These are phyloP conservation scores for Brachionus plicatilis DNA, from an alignment of 1,140 invertebrate species.

Conservation along the genomic window DNA sequence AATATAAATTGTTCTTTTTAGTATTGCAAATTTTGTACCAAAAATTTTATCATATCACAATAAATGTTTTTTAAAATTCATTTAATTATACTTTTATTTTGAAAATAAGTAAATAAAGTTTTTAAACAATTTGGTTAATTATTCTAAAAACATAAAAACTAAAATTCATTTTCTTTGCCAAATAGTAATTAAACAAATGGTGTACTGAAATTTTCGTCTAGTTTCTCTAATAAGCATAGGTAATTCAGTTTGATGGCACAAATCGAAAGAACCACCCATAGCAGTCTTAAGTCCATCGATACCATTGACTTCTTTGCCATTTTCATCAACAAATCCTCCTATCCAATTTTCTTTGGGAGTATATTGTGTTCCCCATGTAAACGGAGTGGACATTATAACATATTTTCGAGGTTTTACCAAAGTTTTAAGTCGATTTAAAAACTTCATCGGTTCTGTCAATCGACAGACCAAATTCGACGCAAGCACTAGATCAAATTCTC, in stretches of 20 bases:
- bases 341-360: conserved; percentile 53
- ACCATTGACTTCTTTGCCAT: conserved; percentile 46
- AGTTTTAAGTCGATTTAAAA: conserved; percentile 46
- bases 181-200: conserved; percentile 53
- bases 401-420: conserved; percentile 43
- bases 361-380: conserved; percentile 52
- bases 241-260: conserved; percentile 51
- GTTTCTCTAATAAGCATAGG: conserved; percentile 55
- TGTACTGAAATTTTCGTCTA: conserved; percentile 53
- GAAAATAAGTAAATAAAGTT: not conserved
- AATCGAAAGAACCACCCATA: conserved; percentile 41
- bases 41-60: too few relatives aligned
- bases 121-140: not conserved
- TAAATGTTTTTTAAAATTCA: too few relatives aligned
- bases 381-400: conserved; percentile 53
- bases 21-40: too few relatives aligned
- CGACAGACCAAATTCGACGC: conserved; percentile 54
- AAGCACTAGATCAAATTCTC: conserved; percentile 52
- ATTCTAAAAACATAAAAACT: not conserved
- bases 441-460: conserved; percentile 49
- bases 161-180: conserved; percentile 49
- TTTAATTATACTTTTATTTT: not conserved
- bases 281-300: conserved; percentile 49
- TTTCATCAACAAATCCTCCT: conserved; percentile 48
- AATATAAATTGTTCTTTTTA: too few relatives aligned